phyloP scores from a whole-genome alignment of 2,797 vertebrate genomes.

The Pangasius macronema region DNA sequence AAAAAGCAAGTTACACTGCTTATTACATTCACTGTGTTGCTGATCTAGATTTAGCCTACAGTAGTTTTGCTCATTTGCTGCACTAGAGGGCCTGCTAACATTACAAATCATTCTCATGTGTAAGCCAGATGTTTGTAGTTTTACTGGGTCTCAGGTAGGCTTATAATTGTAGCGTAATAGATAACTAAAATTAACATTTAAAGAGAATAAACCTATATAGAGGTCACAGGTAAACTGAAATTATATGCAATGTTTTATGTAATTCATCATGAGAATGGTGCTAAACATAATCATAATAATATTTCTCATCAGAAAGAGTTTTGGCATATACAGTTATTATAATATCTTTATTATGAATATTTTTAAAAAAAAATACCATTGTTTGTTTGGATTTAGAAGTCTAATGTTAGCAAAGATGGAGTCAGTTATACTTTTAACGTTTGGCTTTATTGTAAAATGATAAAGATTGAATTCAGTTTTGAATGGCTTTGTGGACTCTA shows the following conservation, averaged over 20 bases:
- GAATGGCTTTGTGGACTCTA: not conserved
- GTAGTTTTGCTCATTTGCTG: constrained; percentile 38
- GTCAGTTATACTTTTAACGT: not conserved
- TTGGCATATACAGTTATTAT: not conserved
- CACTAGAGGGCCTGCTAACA: constrained; percentile 68
- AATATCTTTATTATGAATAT: not conserved
- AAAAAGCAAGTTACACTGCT: not conserved
- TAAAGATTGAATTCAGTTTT: not conserved
- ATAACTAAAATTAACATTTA: not conserved
- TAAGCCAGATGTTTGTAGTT: not conserved
- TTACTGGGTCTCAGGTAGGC: not conserved
- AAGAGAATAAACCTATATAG: not conserved
- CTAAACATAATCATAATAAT: not conserved
- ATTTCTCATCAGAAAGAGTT: not conserved
- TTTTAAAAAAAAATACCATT: too few species aligned
- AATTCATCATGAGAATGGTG: not conserved
- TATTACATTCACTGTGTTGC: not conserved
- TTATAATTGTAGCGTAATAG: not conserved
- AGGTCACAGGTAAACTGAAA: not conserved
- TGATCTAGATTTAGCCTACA: not conserved
- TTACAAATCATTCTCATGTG: constrained; percentile 27
- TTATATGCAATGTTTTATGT: not conserved
- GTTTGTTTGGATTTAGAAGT: not conserved
- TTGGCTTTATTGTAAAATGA: not conserved
- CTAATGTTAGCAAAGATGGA: not conserved